phyloP scores from a whole-genome alignment of 1,140 invertebrate species.

The Drosophila trapezifrons region DNA sequence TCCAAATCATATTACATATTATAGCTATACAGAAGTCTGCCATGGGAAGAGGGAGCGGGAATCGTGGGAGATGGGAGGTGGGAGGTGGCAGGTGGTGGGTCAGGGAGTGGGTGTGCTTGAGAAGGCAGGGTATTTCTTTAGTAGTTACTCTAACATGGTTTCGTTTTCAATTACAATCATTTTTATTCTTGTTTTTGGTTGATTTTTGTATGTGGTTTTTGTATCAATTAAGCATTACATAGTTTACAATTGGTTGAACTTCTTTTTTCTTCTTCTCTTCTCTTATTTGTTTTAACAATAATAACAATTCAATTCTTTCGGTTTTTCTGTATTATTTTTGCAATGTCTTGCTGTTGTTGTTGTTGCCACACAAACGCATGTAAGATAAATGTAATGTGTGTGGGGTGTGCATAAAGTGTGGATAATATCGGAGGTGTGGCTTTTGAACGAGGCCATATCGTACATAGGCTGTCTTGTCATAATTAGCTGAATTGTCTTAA shows the following conservation, averaged over 20 bases:
- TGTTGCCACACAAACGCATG: conserved; percentile 67
- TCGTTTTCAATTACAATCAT: conserved; percentile 64
- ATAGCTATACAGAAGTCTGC: conserved; percentile 55
- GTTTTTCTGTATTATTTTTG: conserved; percentile 26
- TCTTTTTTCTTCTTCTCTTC: conserved; percentile 28
- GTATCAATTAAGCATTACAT: conserved; percentile 62
- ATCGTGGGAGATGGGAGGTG: neutral
- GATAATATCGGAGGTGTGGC: conserved; percentile 30
- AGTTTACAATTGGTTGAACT: conserved; percentile 55
- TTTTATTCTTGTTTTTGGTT: conserved; percentile 50
- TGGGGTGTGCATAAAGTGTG: conserved; percentile 21
- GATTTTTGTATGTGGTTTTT: conserved; percentile 37
- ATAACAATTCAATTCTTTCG: conserved; percentile 50
- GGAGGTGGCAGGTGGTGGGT: too few relatives aligned
- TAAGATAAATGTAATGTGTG: conserved; percentile 46
- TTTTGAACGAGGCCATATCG: conserved; percentile 71
- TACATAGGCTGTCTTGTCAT: conserved; percentile 33
- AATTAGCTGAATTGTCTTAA: conserved; percentile 34
- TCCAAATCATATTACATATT: conserved; percentile 51
- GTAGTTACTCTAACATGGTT: conserved; percentile 44
- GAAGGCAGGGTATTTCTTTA: conserved; percentile 28
- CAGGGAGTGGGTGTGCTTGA: neutral
- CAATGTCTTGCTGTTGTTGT: conserved; percentile 9
- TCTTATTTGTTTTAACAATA: conserved; percentile 45
- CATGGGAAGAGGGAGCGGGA: conserved; percentile 1